Base-by-base conservation (phyloP, 1,140 invertebrate genomes). In the Orius insidiosus region DNA sequence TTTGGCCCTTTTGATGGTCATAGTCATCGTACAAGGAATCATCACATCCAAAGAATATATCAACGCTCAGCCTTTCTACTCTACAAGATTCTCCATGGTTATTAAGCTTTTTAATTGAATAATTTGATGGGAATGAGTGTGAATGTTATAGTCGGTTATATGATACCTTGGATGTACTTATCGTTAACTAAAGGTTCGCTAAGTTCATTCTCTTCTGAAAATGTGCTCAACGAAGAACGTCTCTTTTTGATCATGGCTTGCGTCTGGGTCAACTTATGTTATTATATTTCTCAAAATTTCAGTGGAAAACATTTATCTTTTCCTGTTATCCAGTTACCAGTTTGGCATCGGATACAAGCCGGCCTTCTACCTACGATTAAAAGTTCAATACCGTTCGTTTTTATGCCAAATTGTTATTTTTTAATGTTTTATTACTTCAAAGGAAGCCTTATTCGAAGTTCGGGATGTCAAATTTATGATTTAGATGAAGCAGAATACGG, bases 261-360 rank as follows among this genome's bases (percentile, higher is more conserved):
- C 13, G 63, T 78, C 34, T 78, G 72, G 67, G 74, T 71, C 47
- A 78, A 78, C 37, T 61, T 77, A 44, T 78, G 74, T 53, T 76
- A 74, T 53, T 80, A 78, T 52, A 52, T 70, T 0, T 71, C 68
- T 33, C 66, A 70, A 38, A 62, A 77, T 7, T 63, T 69, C 10
- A 47, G 47, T 5, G 34, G 41, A 1, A 54, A 55, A 24, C 54
- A 58, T 39, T 52, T 68, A 0, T 46, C 55, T 1, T 83, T 82
- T 56, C 70, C 76, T 10, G 69, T 77, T 8, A 70, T 80, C 39
- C 72, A 78, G 38, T 72, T 75, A 55, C 68, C 68, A 2, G 79
- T 76, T 53, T 67, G 75, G 44, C 62, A 72, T 8, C 70, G 74
- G 53, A 63, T 83, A 8, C 73, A 74, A 51, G 59, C 68, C 38